Percentiles rank a stretch among this genome's conserved stretches.
These are phyloP conservation scores for Cephalopachus bancanus DNA, from an alignment of 2,797 vertebrate genomes.

Conservation along the genomic window DNA sequence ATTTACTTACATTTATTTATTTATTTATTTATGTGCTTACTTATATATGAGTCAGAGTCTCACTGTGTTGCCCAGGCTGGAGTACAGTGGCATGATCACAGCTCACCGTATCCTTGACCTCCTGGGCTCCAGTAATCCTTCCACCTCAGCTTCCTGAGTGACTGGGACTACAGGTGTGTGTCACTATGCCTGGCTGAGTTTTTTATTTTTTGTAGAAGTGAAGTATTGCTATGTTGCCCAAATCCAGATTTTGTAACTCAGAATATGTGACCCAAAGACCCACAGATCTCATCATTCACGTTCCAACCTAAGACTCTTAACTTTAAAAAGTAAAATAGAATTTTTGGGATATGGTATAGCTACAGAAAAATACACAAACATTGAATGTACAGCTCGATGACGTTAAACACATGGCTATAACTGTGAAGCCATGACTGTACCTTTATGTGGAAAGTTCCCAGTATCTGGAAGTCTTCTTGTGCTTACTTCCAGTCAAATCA, in stretches of 20 bases:
- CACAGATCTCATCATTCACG: not conserved
- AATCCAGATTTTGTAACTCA: not conserved
- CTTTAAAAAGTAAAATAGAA: not conserved
- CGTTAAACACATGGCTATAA: not conserved
- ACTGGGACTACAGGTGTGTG: no score
- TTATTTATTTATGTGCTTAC: no score
- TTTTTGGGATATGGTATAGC: not conserved
- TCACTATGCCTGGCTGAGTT: no score
- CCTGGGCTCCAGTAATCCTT: no score
- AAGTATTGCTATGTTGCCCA: no score
- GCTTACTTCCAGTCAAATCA: not conserved
- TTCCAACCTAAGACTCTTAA: not conserved
- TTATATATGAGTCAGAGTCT: no score
- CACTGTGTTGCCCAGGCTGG: no score
- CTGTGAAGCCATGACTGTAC: not conserved
- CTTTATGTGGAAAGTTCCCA: not conserved
- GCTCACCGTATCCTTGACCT: no score
- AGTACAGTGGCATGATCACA: no score
- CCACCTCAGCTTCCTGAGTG: no score
- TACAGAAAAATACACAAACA: not conserved
- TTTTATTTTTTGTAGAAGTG: no score
- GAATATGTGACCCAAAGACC: not conserved
- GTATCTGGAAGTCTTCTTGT: not conserved
- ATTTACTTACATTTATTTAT: no score
- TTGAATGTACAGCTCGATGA: not conserved